Percentiles rank a stretch among this genome's conserved stretches.
Conservation (phyloP, 2,113 vertebrate species). For the Rana temporaria region DNA sequence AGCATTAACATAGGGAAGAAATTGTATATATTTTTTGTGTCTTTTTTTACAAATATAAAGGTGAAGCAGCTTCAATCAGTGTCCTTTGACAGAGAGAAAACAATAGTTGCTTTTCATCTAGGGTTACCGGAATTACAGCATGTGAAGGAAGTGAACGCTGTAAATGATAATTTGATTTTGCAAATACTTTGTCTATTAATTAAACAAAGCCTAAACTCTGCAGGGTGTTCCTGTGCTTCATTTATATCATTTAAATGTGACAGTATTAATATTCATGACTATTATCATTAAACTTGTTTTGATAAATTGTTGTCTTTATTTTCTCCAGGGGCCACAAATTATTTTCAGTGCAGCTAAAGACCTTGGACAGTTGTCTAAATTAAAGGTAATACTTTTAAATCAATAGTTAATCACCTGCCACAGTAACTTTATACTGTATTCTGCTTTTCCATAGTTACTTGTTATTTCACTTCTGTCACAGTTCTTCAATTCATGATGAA, state of each 20-base stretch:
- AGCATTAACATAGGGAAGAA: too few relatives aligned
- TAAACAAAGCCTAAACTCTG: slow-evolving; percentile 7
- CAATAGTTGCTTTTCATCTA: slow-evolving; percentile 9
- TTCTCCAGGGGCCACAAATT: slow-evolving; percentile 89
- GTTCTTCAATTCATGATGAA: neutral
- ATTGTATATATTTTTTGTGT: too few relatives aligned
- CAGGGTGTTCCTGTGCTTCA: slow-evolving; percentile 6
- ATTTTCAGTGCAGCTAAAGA: slow-evolving; percentile 98
- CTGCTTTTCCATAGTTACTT: neutral
- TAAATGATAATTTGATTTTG: slow-evolving; percentile 11
- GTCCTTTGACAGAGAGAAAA: neutral
- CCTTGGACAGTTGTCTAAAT: slow-evolving; percentile 94
- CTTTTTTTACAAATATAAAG: neutral
- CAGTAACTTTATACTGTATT: neutral
- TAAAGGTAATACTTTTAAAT: slow-evolving; percentile 85
- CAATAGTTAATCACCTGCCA: slow-evolving; percentile 48
- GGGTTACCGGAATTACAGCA: neutral
- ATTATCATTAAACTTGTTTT: slow-evolving; percentile 18
- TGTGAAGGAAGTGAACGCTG: neutral
- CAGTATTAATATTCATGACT: slow-evolving; percentile 10
- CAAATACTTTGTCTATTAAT: slow-evolving; percentile 23
- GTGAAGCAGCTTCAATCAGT: slow-evolving; percentile 2
- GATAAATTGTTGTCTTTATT: slow-evolving; percentile 38
- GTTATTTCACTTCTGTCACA: slow-evolving; percentile 4
- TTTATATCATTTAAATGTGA: neutral